Evolutionary conservation across 2,888 invertebrate species (phyloP).

Genomic region (Gymnoscelis rufifasciata): DNA sequence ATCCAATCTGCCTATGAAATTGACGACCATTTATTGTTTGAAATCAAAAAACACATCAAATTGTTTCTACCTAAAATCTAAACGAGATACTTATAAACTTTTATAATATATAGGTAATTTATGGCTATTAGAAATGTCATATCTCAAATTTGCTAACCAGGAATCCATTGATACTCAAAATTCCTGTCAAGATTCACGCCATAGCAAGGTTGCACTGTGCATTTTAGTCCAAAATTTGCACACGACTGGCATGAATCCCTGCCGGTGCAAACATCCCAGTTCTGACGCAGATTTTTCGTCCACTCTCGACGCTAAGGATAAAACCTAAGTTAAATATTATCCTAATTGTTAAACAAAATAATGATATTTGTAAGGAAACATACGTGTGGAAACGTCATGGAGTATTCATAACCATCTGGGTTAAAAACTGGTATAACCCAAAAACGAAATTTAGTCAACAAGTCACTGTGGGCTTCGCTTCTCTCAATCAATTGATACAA

Average conservation of each 20-base stretch:
- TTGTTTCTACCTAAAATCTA: no score
- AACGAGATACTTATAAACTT: no score
- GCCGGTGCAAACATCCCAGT: slow-evolving; percentile 57
- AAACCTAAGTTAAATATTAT: not conserved
- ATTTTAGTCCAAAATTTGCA: slow-evolving; percentile 51
- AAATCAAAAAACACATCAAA: no score
- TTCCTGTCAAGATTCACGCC: slow-evolving; percentile 70
- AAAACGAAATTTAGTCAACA: slow-evolving; percentile 61
- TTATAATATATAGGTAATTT: no score
- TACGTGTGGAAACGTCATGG: slow-evolving; percentile 69
- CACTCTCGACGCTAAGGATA: slow-evolving; percentile 57
- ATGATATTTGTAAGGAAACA: no score
- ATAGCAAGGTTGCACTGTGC: slow-evolving; percentile 59
- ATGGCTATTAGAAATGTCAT: no score
- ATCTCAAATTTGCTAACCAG: slow-evolving; percentile 38
- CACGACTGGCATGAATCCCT: slow-evolving; percentile 50
- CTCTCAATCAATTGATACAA: slow-evolving; percentile 64
- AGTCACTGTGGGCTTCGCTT: slow-evolving; percentile 52
- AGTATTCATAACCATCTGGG: slow-evolving; percentile 71
- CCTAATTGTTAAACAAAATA: no score
- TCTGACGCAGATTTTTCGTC: slow-evolving; percentile 64
- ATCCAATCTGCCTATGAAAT: no score
- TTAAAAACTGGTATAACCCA: slow-evolving; percentile 72
- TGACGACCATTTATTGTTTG: no score
- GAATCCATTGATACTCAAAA: slow-evolving; percentile 74